Conservation (phyloP, 2,888 invertebrate species). For the Cataglyphis altisquamis region DNA sequence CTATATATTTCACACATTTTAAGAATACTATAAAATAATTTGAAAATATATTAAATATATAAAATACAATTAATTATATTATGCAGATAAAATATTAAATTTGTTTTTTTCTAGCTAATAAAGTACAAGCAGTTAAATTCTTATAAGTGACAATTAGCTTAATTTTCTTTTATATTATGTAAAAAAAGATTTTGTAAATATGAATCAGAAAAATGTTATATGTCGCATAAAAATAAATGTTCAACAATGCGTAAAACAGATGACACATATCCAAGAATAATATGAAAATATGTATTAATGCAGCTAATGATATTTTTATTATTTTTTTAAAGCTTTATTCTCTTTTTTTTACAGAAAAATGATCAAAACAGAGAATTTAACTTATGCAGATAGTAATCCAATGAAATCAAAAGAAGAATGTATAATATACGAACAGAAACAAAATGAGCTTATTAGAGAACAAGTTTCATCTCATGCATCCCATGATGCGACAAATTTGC, state of each 20-base stretch:
- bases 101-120: neutral
- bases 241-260: slow-evolving; percentile 27
- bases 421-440: neutral
- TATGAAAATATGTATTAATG: slow-evolving; percentile 58
- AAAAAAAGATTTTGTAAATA: slow-evolving; percentile 20
- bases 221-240: slow-evolving; percentile 29
- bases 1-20: neutral
- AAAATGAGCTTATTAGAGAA: neutral
- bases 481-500: neutral
- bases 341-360: neutral
- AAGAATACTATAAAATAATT: neutral
- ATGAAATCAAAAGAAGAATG: neutral
- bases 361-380: too few relatives aligned
- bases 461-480: neutral
- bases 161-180: neutral
- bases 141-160: neutral
- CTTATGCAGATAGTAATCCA: neutral
- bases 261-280: neutral
- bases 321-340: neutral
- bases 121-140: neutral
- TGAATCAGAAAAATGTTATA: slow-evolving; percentile 52
- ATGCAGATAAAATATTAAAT: slow-evolving; percentile 10
- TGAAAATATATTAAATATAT: neutral
- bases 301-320: slow-evolving; percentile 46
- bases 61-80: slow-evolving; percentile 10